Conservation (phyloP, 2,113 vertebrate genomes). For the Herpailurus yagouaroundi region DNA sequence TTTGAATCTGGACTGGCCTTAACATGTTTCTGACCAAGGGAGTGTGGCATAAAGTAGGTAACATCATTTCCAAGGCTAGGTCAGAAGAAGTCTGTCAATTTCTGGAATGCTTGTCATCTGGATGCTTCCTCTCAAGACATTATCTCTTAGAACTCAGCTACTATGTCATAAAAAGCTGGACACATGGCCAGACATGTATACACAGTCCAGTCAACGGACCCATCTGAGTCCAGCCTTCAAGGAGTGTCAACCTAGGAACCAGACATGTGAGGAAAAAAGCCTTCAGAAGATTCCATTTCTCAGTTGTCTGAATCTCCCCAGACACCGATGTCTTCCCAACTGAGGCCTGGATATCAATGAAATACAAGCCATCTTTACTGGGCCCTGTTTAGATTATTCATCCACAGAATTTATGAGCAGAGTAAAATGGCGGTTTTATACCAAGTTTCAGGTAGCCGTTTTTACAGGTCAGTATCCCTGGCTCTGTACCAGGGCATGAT, state of each 20-base stretch:
- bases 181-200: not conserved
- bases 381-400: not conserved
- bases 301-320: not conserved
- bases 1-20: not conserved
- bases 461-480: not conserved
- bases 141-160: not conserved
- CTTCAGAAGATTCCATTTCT: not conserved
- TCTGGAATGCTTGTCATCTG: not conserved
- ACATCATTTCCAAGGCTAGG: not conserved
- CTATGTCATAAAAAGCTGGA: not conserved
- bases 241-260: not conserved
- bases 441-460: not conserved
- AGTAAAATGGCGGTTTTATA: not conserved
- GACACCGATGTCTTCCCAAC: not conserved
- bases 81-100: not conserved
- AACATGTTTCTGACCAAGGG: not conserved
- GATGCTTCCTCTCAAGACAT: not conserved
- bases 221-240: not conserved
- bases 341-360: not conserved
- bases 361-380: not conserved
- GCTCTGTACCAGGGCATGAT: not conserved
- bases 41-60: not conserved
- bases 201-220: accelerated
- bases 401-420: not conserved
- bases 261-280: not conserved